Base-by-base conservation (phyloP, 2,113 vertebrate species). In the Podarcis raffonei region DNA sequence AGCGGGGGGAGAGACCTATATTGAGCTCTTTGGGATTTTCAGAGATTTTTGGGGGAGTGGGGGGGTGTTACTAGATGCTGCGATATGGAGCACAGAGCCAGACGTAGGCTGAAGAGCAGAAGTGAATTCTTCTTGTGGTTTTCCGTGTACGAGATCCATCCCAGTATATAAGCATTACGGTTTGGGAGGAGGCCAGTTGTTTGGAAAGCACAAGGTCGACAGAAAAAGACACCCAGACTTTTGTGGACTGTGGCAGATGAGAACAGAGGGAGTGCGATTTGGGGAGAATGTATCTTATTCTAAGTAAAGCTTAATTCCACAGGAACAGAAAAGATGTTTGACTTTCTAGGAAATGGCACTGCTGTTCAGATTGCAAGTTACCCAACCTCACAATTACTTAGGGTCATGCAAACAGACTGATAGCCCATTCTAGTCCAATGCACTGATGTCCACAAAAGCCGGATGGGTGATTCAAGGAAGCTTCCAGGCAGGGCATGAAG, bases 341-440 rank as follows among this genome's bases (percentile, higher is more conserved):
- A 76, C 77, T 81, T 81, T 89, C 76, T 85, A 74, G 83, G 83
- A 84, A 74, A 85, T 18, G 27, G 37, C 27, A 23, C 6, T 48
- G 7, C 4, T 72, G 76, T 48, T 32, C 85, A 32, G 27, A 48
- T 48, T 4, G 32, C 39, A 23, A 30, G 25, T n/a, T 53, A 39
- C 7, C 39, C 83, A 37, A 68, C 20, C n/a, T 76, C 37, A 13
- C 59, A 53, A 12, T 69, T 30, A 71, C 68, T 18, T 18, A 71
- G 68, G 8, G 11, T 27, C 30, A 30, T 71, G 30, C 25, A 71
- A 30, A 71, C 25, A 42, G 42, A 8, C 42, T 1, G 42, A 42
- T 42, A 42, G 42, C 42, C 42, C 68, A 30, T 71, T 62, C 68
- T 71, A 11, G 27, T 71, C 30, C 68, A 71, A 11, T 3, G 7